Percentiles rank a stretch among this genome's conserved stretches.
Evolutionary conservation across 2,888 invertebrate genomes (phyloP).

Genomic region (Dermolepida albohirtum): DNA sequence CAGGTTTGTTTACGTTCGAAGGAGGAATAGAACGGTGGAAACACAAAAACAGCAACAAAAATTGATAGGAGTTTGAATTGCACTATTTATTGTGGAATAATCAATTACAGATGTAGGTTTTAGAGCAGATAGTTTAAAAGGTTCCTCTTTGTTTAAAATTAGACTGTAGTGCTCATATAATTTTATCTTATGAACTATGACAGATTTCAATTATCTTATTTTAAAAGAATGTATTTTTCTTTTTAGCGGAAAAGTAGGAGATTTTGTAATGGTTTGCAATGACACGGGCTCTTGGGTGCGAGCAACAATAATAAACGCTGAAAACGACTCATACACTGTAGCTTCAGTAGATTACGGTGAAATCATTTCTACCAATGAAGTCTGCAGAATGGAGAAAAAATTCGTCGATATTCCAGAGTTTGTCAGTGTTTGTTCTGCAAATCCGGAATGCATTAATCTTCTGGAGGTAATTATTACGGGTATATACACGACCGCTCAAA

Average conservation of each 20-base stretch:
- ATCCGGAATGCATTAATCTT: conserved; percentile 16
- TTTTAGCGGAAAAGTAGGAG: conserved; percentile 46
- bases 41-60: too few relatives aligned
- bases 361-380: conserved; percentile 36
- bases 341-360: conserved; percentile 50
- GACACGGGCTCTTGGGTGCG: conserved; percentile 45
- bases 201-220: too few relatives aligned
- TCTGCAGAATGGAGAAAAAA: conserved; percentile 43
- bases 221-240: background rate
- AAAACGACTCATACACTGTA: conserved; percentile 42
- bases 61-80: too few relatives aligned
- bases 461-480: conserved; percentile 22
- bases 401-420: conserved; percentile 47
- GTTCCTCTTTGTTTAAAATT: too few relatives aligned
- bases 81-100: too few relatives aligned
- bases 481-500: background rate
- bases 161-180: too few relatives aligned
- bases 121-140: too few relatives aligned
- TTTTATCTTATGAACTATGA: too few relatives aligned
- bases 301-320: conserved; percentile 42
- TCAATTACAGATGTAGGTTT: too few relatives aligned
- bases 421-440: conserved; percentile 43
- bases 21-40: too few relatives aligned
- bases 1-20: too few relatives aligned
- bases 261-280: conserved; percentile 42